These are phyloP conservation scores for Varanus salvator DNA, from an alignment of 2,113 vertebrate genomes.

Conservation along the genomic window DNA sequence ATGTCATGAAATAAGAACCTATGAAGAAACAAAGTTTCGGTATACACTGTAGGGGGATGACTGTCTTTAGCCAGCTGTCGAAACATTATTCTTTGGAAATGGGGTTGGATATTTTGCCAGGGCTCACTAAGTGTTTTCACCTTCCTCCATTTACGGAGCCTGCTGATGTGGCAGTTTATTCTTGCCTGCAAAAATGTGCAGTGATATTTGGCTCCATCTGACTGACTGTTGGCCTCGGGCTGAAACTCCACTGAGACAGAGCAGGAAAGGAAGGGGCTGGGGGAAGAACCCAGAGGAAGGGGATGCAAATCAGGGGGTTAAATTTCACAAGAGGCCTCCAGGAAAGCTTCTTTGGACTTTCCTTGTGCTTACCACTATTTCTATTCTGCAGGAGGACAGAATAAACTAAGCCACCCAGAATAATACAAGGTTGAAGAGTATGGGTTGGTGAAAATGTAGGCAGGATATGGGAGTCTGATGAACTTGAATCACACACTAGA, in stretches of 20 bases:
- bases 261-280: neutral
- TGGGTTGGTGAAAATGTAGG: neutral
- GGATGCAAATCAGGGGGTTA: slow-evolving; percentile 62
- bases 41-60: slow-evolving; percentile 22
- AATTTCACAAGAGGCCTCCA: slow-evolving; percentile 64
- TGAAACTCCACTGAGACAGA: slow-evolving; percentile 51
- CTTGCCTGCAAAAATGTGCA: slow-evolving; percentile 44
- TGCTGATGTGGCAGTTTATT: slow-evolving; percentile 33
- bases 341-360: slow-evolving; percentile 44
- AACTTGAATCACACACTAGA: neutral
- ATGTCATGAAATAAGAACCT: neutral
- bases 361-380: slow-evolving; percentile 50
- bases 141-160: slow-evolving; percentile 25
- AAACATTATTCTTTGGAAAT: neutral
- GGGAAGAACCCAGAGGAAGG: slow-evolving; percentile 31
- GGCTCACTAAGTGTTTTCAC: neutral
- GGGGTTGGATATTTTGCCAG: neutral
- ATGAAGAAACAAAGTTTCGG: neutral
- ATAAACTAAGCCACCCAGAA: neutral
- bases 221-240: slow-evolving; percentile 38
- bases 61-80: neutral
- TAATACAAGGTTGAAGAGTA: slow-evolving; percentile 6
- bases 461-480: neutral
- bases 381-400: neutral
- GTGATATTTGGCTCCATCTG: slow-evolving; percentile 39